Conservation (phyloP, 2,888 invertebrate genomes). For the Oscheius sp. region DNA sequence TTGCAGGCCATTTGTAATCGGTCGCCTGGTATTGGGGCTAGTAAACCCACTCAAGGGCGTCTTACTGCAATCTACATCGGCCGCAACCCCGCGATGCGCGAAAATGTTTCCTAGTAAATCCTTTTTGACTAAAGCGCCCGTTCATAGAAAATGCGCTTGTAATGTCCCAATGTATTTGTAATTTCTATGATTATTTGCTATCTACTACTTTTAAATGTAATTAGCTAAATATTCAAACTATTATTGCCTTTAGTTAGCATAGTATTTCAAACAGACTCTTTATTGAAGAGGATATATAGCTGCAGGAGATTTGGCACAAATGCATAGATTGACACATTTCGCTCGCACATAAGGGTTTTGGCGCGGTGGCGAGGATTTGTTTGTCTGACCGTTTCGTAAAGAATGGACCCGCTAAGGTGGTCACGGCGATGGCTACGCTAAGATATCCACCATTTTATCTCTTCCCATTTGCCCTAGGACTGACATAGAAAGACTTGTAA, state of each 20-base stretch:
- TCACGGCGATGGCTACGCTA: conserved; percentile 7
- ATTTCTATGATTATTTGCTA: not conserved
- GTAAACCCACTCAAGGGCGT: conserved; percentile 5
- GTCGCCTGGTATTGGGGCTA: too few relatives aligned
- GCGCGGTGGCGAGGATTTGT: conserved; percentile 3
- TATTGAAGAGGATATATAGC: not conserved
- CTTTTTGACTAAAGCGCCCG: too few relatives aligned
- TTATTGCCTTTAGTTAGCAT: not conserved
- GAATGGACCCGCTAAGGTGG: conserved; percentile 2
- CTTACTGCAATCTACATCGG: too few relatives aligned
- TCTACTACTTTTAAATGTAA: not conserved
- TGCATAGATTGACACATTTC: not conserved
- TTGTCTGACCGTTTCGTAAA: conserved; percentile 19
- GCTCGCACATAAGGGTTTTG: not conserved
- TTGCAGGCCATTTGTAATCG: too few relatives aligned
- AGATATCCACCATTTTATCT: not conserved
- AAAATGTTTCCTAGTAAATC: too few relatives aligned
- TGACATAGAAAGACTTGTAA: not conserved
- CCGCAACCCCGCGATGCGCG: conserved; percentile 1
- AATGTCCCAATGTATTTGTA: not conserved
- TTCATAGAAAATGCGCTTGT: too few relatives aligned
- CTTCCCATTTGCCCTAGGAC: not conserved
- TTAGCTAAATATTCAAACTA: not conserved
- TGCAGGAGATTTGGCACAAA: not conserved
- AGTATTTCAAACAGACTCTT: too few relatives aligned